phyloP scores from a whole-genome alignment of 2,113 vertebrate genomes.

The Sorex araneus region DNA sequence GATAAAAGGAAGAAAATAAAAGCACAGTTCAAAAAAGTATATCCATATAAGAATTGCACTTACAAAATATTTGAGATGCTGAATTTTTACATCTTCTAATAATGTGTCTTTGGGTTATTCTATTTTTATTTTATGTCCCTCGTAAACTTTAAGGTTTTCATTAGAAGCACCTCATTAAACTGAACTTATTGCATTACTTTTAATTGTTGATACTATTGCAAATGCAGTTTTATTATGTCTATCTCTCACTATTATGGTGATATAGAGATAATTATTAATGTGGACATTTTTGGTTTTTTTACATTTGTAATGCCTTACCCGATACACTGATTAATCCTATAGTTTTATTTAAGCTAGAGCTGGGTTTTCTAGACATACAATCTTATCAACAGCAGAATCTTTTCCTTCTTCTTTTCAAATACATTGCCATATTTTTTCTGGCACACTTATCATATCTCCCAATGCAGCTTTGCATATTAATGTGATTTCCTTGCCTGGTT shows the following conservation, averaged over 20 bases:
- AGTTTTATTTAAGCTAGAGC: background rate
- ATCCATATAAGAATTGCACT: background rate
- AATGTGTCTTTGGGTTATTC: background rate
- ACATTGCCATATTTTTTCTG: background rate
- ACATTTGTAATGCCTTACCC: background rate
- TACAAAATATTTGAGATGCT: background rate
- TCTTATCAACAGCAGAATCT: background rate
- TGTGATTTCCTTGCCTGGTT: background rate
- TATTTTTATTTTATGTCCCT: background rate
- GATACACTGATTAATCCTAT: background rate
- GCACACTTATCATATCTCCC: background rate
- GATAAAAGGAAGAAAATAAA: too few species aligned
- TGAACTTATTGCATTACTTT: conserved; percentile 3
- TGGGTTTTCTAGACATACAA: background rate
- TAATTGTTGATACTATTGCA: background rate
- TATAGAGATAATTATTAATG: conserved; percentile 2
- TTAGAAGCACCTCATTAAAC: background rate
- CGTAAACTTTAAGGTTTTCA: background rate
- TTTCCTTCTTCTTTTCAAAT: background rate
- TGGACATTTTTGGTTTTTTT: conserved; percentile 16
- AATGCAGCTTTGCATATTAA: background rate
- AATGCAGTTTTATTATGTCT: background rate
- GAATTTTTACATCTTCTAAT: background rate
- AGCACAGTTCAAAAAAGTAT: background rate
- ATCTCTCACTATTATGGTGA: background rate